Evolutionary conservation across 1,140 invertebrate species (phyloP).

Genomic region (Calliopsis andreniformis): DNA sequence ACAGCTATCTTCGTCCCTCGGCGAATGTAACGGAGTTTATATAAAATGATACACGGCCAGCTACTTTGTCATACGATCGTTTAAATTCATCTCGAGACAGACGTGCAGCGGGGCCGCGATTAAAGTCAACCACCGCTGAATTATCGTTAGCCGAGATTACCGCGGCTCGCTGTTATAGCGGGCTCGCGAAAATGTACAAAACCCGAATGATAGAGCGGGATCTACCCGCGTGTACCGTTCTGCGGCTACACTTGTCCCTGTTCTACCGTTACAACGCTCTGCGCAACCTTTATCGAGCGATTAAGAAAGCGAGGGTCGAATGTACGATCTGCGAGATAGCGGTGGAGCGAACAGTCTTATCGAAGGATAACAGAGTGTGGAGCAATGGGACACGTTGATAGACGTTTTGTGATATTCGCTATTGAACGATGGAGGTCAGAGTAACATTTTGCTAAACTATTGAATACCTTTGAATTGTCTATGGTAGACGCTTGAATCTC

Average conservation of each 20-base stretch:
- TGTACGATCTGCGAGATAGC: neutral
- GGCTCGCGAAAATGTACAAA: conserved; percentile 53
- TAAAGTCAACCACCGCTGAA: conserved; percentile 59
- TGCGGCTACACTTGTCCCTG: conserved; percentile 2
- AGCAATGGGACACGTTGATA: neutral
- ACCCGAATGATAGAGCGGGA: conserved; percentile 11
- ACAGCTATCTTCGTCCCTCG: neutral
- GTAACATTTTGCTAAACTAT: no score
- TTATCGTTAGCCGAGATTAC: conserved; percentile 59
- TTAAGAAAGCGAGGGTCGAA: conserved; percentile 1
- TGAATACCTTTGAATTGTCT: no score
- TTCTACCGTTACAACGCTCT: neutral
- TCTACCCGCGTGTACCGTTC: conserved; percentile 1
- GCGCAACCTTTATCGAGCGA: conserved; percentile 9
- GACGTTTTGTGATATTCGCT: no score
- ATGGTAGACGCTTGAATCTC: no score
- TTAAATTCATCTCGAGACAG: conserved; percentile 59
- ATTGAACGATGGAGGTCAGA: no score
- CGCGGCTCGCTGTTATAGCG: conserved; percentile 36
- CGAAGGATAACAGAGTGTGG: neutral
- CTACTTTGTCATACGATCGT: conserved; percentile 66
- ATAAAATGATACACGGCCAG: conserved; percentile 65
- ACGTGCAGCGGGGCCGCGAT: conserved; percentile 37
- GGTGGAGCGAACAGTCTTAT: neutral
- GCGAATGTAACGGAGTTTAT: conserved; percentile 54